These are phyloP conservation scores for Shinisaurus crocodilurus DNA, from an alignment of 2,113 vertebrate species.

Conservation along the genomic window DNA sequence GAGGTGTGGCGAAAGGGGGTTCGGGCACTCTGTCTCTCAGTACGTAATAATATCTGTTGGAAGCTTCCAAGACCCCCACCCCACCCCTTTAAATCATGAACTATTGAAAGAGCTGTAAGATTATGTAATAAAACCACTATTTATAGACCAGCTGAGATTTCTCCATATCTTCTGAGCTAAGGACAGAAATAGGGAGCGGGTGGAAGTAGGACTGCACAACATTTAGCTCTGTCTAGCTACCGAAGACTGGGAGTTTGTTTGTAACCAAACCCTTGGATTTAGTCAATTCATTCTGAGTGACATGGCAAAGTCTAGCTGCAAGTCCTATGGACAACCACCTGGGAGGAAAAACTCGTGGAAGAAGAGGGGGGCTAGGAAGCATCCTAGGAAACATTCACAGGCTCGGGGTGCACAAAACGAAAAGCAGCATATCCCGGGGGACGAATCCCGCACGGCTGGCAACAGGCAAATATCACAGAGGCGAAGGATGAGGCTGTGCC, in stretches of 20 bases:
- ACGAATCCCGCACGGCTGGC: neutral
- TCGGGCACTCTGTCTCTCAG: conserved; percentile 60
- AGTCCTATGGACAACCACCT: neutral
- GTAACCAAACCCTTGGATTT: conserved; percentile 25
- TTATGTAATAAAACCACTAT: conserved; percentile 54
- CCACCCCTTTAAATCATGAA: neutral
- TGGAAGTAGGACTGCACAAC: conserved; percentile 13
- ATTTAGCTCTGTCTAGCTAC: conserved; percentile 27
- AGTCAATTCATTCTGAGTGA: conserved; percentile 30
- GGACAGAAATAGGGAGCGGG: conserved; percentile 34
- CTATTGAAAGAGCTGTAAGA: conserved; percentile 51
- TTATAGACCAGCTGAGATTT: conserved; percentile 53
- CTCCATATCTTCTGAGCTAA: conserved; percentile 62
- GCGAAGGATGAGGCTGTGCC: neutral
- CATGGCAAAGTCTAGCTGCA: neutral
- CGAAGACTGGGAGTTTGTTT: conserved; percentile 29
- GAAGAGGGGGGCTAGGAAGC: neutral
- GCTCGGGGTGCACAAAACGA: no score
- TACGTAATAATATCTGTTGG: conserved; percentile 56
- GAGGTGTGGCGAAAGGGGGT: conserved; percentile 54
- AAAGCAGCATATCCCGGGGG: neutral
- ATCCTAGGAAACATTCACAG: neutral
- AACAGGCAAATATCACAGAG: neutral
- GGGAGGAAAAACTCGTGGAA: neutral
- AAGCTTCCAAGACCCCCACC: neutral